Conservation (phyloP, 2,797 vertebrate species). For the Crocidura indochinensis region DNA sequence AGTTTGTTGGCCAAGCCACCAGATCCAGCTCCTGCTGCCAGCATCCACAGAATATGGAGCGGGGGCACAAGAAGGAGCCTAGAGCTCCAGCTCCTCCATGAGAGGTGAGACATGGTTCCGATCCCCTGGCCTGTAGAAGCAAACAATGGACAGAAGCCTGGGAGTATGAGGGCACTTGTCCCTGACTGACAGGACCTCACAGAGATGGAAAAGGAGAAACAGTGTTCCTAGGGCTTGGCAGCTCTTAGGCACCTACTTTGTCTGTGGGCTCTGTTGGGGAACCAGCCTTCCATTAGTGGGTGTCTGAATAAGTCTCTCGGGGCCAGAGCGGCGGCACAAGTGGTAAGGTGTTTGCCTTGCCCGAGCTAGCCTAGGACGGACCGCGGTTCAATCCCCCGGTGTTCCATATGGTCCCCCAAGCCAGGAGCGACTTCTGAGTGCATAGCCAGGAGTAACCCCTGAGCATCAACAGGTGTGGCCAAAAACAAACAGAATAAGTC, state of each 20-base stretch:
- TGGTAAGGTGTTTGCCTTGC: too few species aligned
- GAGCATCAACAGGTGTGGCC: too few species aligned
- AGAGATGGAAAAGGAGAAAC: slow-evolving; percentile 45
- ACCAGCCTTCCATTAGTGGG: slow-evolving; percentile 22
- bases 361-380: too few species aligned
- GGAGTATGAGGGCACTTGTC: neutral
- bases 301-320: neutral
- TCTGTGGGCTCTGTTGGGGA: slow-evolving; percentile 3
- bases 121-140: slow-evolving; percentile 63
- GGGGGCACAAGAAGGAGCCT: slow-evolving; percentile 71
- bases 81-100: slow-evolving; percentile 40
- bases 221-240: slow-evolving; percentile 34
- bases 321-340: too few species aligned
- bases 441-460: too few species aligned
- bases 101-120: slow-evolving; percentile 28
- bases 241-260: slow-evolving; percentile 52
- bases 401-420: too few species aligned
- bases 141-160: neutral
- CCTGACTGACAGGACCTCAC: neutral
- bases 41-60: slow-evolving; percentile 77
- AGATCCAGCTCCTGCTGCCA: slow-evolving; percentile 74
- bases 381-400: too few species aligned
- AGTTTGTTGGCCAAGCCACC: slow-evolving; percentile 84
- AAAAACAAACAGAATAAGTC: too few species aligned
- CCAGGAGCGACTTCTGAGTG: too few species aligned